Conservation (phyloP, 2,888 invertebrate species). For the Heliconius charithonia region DNA sequence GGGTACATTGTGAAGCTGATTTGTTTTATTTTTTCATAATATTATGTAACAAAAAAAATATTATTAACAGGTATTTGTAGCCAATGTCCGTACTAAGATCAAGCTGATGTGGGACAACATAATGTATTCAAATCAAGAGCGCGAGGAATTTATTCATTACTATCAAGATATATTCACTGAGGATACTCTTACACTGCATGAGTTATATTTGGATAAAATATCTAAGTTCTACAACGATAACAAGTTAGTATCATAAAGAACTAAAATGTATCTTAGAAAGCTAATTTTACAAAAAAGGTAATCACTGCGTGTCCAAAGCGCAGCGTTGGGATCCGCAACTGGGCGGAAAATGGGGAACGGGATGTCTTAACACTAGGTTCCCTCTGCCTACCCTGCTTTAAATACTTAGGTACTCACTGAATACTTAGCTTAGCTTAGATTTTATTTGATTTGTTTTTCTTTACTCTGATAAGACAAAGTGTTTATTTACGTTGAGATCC, state of each 20-base stretch:
- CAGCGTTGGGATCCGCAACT: no score
- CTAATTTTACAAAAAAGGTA: not conserved
- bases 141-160: conserved; percentile 86
- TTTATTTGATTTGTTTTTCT: no score
- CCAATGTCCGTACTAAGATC: conserved; percentile 88
- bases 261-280: not conserved
- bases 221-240: conserved; percentile 86
- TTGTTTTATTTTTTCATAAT: no score
- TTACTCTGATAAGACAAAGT: no score
- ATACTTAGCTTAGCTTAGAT: no score
- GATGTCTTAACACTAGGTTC: no score
- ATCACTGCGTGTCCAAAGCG: no score
- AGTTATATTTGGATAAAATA: conserved; percentile 89
- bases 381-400: no score
- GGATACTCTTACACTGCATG: conserved; percentile 90
- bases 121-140: conserved; percentile 86
- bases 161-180: conserved; percentile 89
- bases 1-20: not conserved
- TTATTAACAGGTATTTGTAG: conserved; percentile 80
- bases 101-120: conserved; percentile 90
- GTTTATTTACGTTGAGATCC: no score
- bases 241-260: conserved; percentile 71
- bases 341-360: no score
- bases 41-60: conserved; percentile 11
- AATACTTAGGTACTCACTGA: no score